These are phyloP conservation scores for Anoplophora glabripennis DNA, from an alignment of 1,140 invertebrate genomes.

Conservation along the genomic window DNA sequence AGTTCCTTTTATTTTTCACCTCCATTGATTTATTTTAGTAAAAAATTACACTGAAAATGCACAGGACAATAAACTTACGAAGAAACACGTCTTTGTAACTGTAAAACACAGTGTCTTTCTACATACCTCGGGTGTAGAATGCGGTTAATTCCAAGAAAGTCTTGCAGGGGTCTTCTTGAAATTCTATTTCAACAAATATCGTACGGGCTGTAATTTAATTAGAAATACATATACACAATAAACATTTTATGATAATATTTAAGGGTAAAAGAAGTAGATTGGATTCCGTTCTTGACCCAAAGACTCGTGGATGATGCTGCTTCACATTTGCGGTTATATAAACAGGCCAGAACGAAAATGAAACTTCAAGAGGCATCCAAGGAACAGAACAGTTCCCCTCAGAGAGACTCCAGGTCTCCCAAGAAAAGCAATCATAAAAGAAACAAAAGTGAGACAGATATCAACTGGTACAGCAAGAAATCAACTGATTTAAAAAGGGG, in stretches of 20 bases:
- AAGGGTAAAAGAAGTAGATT: slow-evolving; percentile 84
- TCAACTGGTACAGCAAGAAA: slow-evolving; percentile 59
- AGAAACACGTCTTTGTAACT: no score
- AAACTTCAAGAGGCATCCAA: slow-evolving; percentile 54
- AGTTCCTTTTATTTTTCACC: no score
- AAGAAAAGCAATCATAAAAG: slow-evolving; percentile 54
- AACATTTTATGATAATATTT: slow-evolving; percentile 17
- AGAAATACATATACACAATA: no score
- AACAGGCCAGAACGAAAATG: slow-evolving; percentile 65
- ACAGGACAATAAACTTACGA: no score
- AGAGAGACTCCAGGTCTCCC: slow-evolving; percentile 54
- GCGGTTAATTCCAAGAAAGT: no score
- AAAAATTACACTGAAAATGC: no score
- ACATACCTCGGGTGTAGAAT: no score
- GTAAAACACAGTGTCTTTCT: no score
- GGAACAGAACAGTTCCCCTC: slow-evolving; percentile 51
- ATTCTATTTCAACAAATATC: no score
- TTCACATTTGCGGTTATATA: slow-evolving; percentile 81
- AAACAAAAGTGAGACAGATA: slow-evolving; percentile 71
- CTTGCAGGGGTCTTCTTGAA: no score
- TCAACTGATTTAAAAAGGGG: slow-evolving; percentile 35
- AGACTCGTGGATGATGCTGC: slow-evolving; percentile 86
- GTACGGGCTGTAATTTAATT: no score
- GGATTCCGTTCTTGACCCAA: slow-evolving; percentile 84
- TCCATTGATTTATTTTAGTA: no score